Base-by-base conservation (phyloP, 2,797 vertebrate species). In the Pangasius macronema region DNA sequence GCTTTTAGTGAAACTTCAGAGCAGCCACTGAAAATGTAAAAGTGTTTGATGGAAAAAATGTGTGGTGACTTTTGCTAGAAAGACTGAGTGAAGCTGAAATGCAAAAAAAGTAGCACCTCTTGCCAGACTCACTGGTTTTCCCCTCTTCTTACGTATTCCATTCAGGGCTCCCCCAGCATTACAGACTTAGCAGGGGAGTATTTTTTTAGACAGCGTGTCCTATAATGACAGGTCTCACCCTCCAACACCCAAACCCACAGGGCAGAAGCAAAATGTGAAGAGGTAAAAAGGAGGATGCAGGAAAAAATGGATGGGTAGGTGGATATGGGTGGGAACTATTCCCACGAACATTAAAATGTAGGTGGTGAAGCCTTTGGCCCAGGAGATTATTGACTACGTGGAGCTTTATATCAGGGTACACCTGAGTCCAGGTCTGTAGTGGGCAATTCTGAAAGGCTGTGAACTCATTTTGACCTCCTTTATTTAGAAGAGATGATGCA, bases 181-280 rank as follows among this genome's bases (percentile, higher is more conserved):
- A 85, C 81, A 80, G 67, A 67, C 63, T 77, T 86, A 88, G 82
- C 86, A 89, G 85, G 70, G 83, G 84, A 30, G 83, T 53, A 83
- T 75, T 85, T 89, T 89, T 53, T 79, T 79, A 49, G 20, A 59
- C 85, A 76, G 82, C 27, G 22, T 65, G 77, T 85, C 67, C 46
- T 89, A 36, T 89, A 91, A 87, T 89, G 75, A 89, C 85, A 89
- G 87, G 51, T 82, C 72, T 88, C 42, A 84, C 61, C 68, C 87
- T 89, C 61, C 85, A 88, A 87, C 88, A 86, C 89, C 83, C 87
- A 86, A 87, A 87, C 67, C 89, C 85, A 73, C 86, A 87, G 82
- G 85, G 86, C 57, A 80, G 57, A 83, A 42, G 36, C 82, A 81
- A 87, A 73, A 36, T 72, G 75, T 30, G 61, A 86, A 88, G 57